Percentiles rank a stretch among this genome's conserved stretches.
These are phyloP conservation scores for Gryon sp. DNA, from an alignment of 1,140 invertebrate genomes.

Conservation along the genomic window DNA sequence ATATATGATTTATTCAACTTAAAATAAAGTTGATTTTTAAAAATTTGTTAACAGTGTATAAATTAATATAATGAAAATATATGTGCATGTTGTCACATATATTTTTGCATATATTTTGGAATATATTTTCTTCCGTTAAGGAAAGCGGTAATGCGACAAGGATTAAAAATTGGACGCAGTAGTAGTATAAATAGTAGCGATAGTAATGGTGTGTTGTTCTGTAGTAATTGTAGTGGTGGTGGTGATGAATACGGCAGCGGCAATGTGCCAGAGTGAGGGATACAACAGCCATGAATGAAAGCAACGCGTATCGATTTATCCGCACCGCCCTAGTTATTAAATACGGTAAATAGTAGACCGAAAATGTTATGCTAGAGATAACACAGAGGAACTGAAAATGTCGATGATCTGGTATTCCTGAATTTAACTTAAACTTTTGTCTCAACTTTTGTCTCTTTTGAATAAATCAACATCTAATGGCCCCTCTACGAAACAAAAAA, in stretches of 20 bases:
- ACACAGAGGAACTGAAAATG: neutral
- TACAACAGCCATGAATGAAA: conserved; percentile 75
- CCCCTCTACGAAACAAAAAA: no score
- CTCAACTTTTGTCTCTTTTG: no score
- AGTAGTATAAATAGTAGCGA: conserved; percentile 42
- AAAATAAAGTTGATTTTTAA: no score
- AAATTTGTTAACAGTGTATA: no score
- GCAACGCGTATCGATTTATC: conserved; percentile 75
- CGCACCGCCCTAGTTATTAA: conserved; percentile 73
- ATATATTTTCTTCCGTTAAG: no score
- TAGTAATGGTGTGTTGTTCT: conserved; percentile 48
- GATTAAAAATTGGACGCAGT: conserved; percentile 52
- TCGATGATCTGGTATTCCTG: neutral
- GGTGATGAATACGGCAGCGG: conserved; percentile 61
- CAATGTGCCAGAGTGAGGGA: conserved; percentile 70
- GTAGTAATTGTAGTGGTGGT: conserved; percentile 41
- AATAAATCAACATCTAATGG: no score
- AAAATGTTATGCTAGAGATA: conserved; percentile 28
- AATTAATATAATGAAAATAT: no score
- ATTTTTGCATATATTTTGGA: no score
- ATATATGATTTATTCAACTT: no score
- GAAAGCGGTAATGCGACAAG: no score
- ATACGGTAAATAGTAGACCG: conserved; percentile 55
- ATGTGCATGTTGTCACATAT: no score
- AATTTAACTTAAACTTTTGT: no score